Base-by-base conservation (phyloP, 2,113 vertebrate species). In the Oreotragus oreotragus region DNA sequence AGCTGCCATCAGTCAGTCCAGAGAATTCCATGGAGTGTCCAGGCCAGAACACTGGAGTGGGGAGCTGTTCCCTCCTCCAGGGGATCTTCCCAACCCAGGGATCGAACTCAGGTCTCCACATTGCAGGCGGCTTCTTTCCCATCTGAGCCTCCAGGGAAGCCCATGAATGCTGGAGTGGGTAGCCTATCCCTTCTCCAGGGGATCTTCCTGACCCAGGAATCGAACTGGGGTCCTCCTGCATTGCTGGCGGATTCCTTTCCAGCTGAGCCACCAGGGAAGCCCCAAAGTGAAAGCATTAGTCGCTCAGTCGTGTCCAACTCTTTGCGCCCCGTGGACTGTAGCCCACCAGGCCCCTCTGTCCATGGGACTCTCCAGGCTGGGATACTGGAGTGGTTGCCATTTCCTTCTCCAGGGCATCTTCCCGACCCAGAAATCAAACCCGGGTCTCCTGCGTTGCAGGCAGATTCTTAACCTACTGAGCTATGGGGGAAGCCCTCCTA, bases 371-470 rank as follows among this genome's bases (percentile, higher is more conserved):
- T 70, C 66, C n/a, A 39, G 66, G n/a, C n/a, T 23, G 21, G n/a
- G 39, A 39, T 3, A 70, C 66, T 70, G n/a, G n/a, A 39, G n/a
- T 70, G 66, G 66, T 19, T 70, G n/a, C 10, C 66, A 39, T 12
- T 23, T 12, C 66, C 66, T 70, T 23, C n/a, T 70, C 66, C n/a
- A 39, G 5, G 66, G 66, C 2, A 23, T 70, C 66, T 70, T 70
- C 19, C n/a, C 0, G 0, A 70, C n/a, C 66, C n/a, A 70, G 66
- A 23, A 23, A 39, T 70, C 5, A 11, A 36, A 23, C n/a, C 66
- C 1, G 0, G 10, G 19, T 36, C n/a, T 70, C n/a, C 64, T 6
- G 19, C 5, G 0, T 12, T 70, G 1, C n/a, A 0, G 9, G n/a
- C n/a, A 11, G 66, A 70, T 23, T 23, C n/a, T 70, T 70, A 6